Conservation (phyloP, 2,888 invertebrate genomes). For the Spilosoma lubricipeda region DNA sequence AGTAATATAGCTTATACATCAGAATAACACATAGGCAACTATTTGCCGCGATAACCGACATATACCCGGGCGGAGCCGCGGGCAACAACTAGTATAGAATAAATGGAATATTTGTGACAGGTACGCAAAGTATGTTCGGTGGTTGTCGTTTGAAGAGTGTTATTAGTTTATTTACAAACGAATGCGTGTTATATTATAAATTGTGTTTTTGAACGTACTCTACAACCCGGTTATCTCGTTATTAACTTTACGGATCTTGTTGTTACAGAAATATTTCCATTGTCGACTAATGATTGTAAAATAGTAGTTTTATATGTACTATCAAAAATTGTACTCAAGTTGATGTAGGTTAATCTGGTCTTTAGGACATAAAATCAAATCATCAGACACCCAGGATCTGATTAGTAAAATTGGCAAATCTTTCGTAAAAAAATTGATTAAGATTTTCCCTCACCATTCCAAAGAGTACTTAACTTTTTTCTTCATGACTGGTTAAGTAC, state of each 20-base stretch:
- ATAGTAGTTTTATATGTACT: background rate
- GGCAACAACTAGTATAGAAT: constrained; percentile 18
- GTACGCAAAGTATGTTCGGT: constrained; percentile 27
- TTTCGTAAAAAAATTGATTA: too few relatives aligned
- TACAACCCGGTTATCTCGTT: background rate
- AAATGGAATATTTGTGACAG: constrained; percentile 35
- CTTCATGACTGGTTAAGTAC: too few relatives aligned
- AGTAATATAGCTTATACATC: too few relatives aligned
- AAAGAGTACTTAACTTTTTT: too few relatives aligned
- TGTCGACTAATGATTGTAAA: background rate
- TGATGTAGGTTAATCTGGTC: too few relatives aligned
- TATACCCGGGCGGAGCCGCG: too few relatives aligned
- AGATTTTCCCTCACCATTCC: too few relatives aligned
- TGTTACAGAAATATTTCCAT: background rate
- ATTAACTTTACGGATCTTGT: background rate
- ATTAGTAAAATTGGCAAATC: too few relatives aligned
- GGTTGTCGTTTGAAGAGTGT: constrained; percentile 40
- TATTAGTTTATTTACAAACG: constrained; percentile 16
- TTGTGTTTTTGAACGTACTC: background rate
- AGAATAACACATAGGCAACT: too few relatives aligned
- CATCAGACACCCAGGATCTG: too few relatives aligned
- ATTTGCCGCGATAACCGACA: too few relatives aligned
- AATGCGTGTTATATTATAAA: constrained; percentile 23
- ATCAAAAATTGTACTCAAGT: background rate
- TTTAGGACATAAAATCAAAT: too few relatives aligned